Evolutionary conservation across 1,140 invertebrate genomes (phyloP), one percentile per base, ranked within the genome.

Genomic region (Cryptotermes secundus): DNA sequence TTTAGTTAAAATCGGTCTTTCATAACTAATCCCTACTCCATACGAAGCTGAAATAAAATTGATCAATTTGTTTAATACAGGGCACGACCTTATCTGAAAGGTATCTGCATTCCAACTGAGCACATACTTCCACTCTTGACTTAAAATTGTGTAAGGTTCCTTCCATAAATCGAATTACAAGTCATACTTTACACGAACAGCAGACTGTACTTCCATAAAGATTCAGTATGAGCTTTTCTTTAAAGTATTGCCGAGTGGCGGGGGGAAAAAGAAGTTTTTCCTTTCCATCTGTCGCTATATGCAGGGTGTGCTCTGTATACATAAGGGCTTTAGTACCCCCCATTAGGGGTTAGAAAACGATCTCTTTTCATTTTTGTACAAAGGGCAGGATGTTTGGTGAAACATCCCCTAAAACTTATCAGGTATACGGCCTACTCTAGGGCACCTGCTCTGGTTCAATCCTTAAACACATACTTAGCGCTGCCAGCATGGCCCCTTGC

Each of bases 291-390:
- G 59, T 72, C 59, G 59, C n/a, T 72, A 14, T 72, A n/a, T 72
- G 26, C 4, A 31, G 59, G 59, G 59, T 72, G 59, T 72, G 26
- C 59, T 72, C 7, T 72, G 59, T 72, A 72, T 72, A 72, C 59
- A 72, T 72, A 72, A 72, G 59, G 59, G 59, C 59, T 72, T 72
- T 72, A 72, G 59, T 72, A 72, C 26, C 59, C 59, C 59, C 59
- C n/a, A 72, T 72, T 72, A 72, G 59, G n/a, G n/a, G 59, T 72
- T n/a, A 31, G 59, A 72, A 65, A 72, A 72, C 59, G 59, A 72
- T 26, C n/a, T 31, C n/a, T 31, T 72, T 72, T 72, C 59, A 72
- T 72, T 72, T 72, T 31, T 72, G 59, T 31, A 72, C 59, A 72
- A 72, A 72, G 59, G 59, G 59, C 26, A 72, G 59, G 59, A 72